A percentile compares a stretch with the other conserved stretches of the same genome.
Conservation (phyloP, 2,888 invertebrate species). For the Unio pictorum region DNA sequence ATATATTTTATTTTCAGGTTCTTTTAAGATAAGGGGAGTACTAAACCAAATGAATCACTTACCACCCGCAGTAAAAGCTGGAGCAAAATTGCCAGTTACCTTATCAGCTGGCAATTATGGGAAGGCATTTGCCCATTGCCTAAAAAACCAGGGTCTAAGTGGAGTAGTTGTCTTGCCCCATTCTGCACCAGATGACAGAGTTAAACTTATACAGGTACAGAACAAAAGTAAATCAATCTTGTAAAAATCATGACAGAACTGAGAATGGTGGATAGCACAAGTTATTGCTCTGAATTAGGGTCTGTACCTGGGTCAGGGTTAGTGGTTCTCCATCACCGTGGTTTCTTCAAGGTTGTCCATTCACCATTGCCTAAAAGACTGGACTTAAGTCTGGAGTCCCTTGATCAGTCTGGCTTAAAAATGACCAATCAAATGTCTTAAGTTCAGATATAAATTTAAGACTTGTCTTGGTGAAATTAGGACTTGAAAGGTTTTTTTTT, state of each 20-base stretch:
- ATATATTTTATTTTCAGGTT: conserved; percentile 47
- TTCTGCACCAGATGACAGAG: conserved; percentile 61
- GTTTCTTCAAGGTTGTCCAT: too few species aligned
- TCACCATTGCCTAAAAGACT: too few species aligned
- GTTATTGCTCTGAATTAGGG: too few species aligned
- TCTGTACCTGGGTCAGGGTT: too few species aligned
- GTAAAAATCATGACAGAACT: too few species aligned
- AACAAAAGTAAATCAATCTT: neutral
- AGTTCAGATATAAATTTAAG: too few species aligned
- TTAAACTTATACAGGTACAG: conserved; percentile 55
- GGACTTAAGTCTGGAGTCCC: too few species aligned
- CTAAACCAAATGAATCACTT: conserved; percentile 60
- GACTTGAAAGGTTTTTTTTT: too few species aligned
- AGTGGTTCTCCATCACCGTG: too few species aligned
- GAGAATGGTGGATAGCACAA: neutral
- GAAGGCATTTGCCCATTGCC: conserved; percentile 66
- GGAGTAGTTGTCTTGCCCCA: conserved; percentile 65
- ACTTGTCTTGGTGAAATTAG: too few species aligned
- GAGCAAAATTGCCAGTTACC: conserved; percentile 54
- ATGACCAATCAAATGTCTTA: too few species aligned
- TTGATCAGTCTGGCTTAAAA: too few species aligned
- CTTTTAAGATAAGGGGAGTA: conserved; percentile 68
- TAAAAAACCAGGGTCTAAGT: conserved; percentile 37
- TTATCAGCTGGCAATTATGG: conserved; percentile 71
- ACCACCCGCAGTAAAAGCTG: conserved; percentile 35